Conservation (phyloP, 2,113 vertebrate species). For the Centropus unirufus region DNA sequence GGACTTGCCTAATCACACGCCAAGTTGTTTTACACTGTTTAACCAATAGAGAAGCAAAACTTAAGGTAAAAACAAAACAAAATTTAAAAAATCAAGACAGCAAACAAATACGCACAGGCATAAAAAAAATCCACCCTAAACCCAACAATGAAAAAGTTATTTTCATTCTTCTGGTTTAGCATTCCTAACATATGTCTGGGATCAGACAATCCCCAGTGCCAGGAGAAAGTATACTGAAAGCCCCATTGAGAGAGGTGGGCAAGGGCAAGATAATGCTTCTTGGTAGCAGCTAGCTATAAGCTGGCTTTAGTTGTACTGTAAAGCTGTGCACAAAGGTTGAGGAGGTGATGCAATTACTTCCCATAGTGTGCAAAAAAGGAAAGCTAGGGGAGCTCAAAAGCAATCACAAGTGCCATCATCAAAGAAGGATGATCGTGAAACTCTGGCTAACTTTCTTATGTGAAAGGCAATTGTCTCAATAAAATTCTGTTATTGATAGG, state of each 20-base stretch:
- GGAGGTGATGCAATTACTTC: neutral
- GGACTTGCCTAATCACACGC: neutral
- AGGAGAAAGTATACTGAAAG: neutral
- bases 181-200: neutral
- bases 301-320: neutral
- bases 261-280: neutral
- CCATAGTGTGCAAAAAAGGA: neutral
- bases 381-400: neutral
- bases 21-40: neutral
- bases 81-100: neutral
- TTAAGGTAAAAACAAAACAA: neutral
- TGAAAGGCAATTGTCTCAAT: neutral
- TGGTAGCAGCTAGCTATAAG: neutral
- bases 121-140: too few relatives aligned
- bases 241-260: neutral
- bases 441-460: neutral
- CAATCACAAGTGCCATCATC: neutral
- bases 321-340: neutral
- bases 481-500: neutral
- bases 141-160: neutral
- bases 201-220: neutral
- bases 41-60: neutral
- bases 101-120: too few relatives aligned
- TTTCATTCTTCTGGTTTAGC: neutral
- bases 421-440: neutral